Base-by-base conservation (phyloP, 2,888 invertebrate species). In the Andrena minutula region DNA sequence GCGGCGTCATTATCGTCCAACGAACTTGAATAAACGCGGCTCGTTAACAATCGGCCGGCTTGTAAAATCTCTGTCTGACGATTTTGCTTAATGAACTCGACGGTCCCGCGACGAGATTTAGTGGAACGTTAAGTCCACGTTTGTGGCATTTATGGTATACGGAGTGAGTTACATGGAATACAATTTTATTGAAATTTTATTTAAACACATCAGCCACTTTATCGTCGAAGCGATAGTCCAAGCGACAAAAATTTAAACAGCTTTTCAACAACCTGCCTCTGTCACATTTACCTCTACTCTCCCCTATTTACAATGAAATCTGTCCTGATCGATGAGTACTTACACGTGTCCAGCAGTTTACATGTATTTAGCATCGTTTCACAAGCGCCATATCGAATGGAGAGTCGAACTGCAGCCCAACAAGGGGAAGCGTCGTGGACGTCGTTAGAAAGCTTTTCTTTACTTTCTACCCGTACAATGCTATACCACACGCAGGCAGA, bases 361-460 rank as follows among this genome's bases (percentile, higher is more conserved):
- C 23, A 16, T 41, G 41, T 16, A 69, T 47, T 60, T 41, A 60
- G 47, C 26, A 60, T 23, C 56, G 35, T 47, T 30, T 23, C 56
- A 32, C 12, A 6, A 8, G 10, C 35, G 10, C n/a, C 41, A 2
- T 7, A 4, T 65, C 41, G 8, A 41, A 32, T 16, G 8, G 7
- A 47, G n/a, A n/a, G 20, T 32, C n/a, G 20, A 35, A 71, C 35
- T 49, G 26, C 28, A 20, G 63, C 66, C 56, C 30, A 20, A n/a
- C 49, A n/a, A 8, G 64, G 56, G 30, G 20, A 8, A 12, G 20
- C 4, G 47, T 2, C 7, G 51, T 66, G 32, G 23, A 16, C 16
- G 23, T 30, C 32, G 69, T 73, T 69, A 26, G 63, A 81, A 78
- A 86, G 81, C 70, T 73, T 83, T 86, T 84, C 86, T 66, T 78